Evolutionary conservation across 2,888 invertebrate genomes (phyloP).

Genomic region (Melitaea athalia): DNA sequence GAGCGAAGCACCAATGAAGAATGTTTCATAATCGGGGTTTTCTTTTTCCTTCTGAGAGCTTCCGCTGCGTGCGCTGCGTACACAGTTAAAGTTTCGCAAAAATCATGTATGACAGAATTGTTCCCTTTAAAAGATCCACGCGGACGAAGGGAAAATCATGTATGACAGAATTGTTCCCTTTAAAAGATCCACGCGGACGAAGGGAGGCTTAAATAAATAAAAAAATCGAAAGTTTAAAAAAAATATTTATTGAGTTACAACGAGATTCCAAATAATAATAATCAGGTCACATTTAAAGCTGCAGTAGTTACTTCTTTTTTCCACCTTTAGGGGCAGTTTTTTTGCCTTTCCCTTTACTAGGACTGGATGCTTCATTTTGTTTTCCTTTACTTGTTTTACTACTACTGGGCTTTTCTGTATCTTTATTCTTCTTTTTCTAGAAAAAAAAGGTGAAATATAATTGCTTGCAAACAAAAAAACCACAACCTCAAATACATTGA

Average conservation of each 20-base stretch:
- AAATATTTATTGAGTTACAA: constrained; percentile 11
- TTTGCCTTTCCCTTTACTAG: constrained; percentile 53
- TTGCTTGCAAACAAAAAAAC: too few relatives aligned
- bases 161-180: too few relatives aligned
- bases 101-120: too few relatives aligned
- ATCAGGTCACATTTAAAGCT: background rate
- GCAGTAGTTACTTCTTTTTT: constrained; percentile 41
- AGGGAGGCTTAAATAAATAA: background rate
- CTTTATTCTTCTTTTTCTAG: constrained; percentile 68
- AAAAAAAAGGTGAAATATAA: too few relatives aligned
- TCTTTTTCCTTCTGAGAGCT: too few relatives aligned
- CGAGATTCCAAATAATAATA: constrained; percentile 2
- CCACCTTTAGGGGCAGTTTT: constrained; percentile 33
- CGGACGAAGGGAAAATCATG: too few relatives aligned
- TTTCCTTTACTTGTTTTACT: constrained; percentile 46
- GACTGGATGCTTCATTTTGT: constrained; percentile 32
- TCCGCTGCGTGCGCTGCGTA: too few relatives aligned
- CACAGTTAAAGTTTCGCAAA: too few relatives aligned
- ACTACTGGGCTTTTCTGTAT: constrained; percentile 52
- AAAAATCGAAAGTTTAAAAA: background rate
- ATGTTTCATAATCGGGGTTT: too few relatives aligned
- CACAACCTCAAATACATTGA: background rate
- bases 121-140: too few relatives aligned
- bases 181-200: too few relatives aligned
- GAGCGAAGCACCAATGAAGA: too few relatives aligned